These are phyloP conservation scores for Dysidea cf. avara DNA, from an alignment of 37 sponge, comb jelly and placozoan species.

Conservation along the genomic window DNA sequence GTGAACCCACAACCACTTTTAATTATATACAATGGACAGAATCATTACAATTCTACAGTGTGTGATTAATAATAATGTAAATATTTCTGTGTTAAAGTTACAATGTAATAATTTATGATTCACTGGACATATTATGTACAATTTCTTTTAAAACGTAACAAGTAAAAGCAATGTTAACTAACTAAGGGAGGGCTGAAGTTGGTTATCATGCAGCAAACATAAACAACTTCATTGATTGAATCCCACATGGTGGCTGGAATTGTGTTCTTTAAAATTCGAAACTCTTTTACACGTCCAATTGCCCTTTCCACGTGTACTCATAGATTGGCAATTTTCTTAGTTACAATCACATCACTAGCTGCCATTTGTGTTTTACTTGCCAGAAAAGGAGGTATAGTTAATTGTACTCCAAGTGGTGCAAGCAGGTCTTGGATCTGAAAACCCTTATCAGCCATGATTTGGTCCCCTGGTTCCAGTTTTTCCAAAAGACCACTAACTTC, in stretches of 20 bases:
- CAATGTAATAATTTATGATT: background rate
- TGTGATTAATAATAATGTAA: no score
- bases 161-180: background rate
- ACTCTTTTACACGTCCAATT: conserved; percentile 32
- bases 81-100: background rate
- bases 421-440: conserved; percentile 29
- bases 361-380: background rate
- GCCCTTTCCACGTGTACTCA: conserved; percentile 32
- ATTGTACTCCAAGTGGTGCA: background rate
- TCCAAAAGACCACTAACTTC: conserved; percentile 28
- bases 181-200: conserved; percentile 25
- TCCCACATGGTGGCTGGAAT: conserved; percentile 9
- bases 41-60: no score
- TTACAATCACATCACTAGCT: conserved; percentile 2
- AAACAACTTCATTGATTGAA: conserved; percentile 27
- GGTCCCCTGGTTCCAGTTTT: conserved; percentile 29
- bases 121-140: background rate
- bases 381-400: conserved; percentile 34
- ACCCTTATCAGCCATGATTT: conserved; percentile 59
- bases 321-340: conserved; percentile 15
- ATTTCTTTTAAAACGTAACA: background rate
- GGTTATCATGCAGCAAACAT: conserved; percentile 7
- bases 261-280: background rate
- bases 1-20: no score
- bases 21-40: no score